phyloP scores from a whole-genome alignment of 2,113 vertebrate genomes.

The Gobiocypris rarus region DNA sequence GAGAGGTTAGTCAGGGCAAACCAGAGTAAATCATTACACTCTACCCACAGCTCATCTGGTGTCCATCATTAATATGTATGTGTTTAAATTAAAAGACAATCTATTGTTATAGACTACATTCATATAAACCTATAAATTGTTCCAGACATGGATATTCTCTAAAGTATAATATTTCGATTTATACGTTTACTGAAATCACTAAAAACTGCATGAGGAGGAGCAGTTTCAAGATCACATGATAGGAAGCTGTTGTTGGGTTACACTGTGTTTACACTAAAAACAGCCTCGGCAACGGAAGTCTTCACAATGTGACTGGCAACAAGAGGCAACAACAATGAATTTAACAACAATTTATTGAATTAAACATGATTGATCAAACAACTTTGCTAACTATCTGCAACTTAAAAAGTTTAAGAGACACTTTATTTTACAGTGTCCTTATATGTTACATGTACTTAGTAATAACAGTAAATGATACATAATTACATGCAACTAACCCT shows the following conservation, averaged over 20 bases:
- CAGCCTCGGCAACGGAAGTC: not conserved
- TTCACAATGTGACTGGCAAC: not conserved
- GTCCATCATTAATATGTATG: not conserved
- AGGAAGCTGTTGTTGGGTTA: not conserved
- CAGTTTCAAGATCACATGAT: not conserved
- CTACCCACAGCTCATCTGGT: not conserved
- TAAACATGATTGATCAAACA: not conserved
- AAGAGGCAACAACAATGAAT: not conserved
- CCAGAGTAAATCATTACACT: slow-evolving; percentile 42
- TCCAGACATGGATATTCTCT: not conserved
- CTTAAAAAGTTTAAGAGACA: too few species aligned
- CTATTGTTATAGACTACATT: not conserved
- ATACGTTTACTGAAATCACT: not conserved
- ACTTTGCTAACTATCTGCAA: not conserved
- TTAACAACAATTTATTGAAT: not conserved
- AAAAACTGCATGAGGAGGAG: not conserved
- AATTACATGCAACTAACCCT: too few species aligned
- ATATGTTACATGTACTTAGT: too few species aligned
- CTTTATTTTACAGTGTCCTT: too few species aligned
- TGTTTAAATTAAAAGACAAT: slow-evolving; percentile 2
- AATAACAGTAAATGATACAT: too few species aligned
- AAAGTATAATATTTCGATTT: not conserved
- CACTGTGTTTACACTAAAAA: slow-evolving; percentile 10
- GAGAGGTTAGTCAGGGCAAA: slow-evolving; percentile 23
- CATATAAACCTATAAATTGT: not conserved